phyloP scores from a whole-genome alignment of 2,113 vertebrate genomes.

The Ariopsis seemanni region DNA sequence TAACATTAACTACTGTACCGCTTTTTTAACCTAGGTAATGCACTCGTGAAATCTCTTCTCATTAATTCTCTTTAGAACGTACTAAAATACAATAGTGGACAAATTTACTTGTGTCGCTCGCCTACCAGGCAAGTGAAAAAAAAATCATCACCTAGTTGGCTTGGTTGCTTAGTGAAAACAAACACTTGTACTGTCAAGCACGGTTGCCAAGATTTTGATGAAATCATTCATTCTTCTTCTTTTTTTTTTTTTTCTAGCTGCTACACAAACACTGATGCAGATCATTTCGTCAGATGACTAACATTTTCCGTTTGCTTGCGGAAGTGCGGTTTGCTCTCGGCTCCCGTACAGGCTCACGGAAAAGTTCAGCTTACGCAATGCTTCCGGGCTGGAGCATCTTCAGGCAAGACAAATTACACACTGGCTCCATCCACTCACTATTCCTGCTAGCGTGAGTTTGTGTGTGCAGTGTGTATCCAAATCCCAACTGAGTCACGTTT shows the following conservation, averaged over 20 bases:
- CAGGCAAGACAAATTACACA: constrained; percentile 61
- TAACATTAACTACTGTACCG: no score
- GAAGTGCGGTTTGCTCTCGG: constrained; percentile 40
- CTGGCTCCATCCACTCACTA: constrained; percentile 49
- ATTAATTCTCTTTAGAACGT: neutral
- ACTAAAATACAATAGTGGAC: neutral
- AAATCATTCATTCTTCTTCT: neutral
- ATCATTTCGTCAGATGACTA: constrained; percentile 48
- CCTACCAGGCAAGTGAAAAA: no score
- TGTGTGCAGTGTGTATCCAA: constrained; percentile 20
- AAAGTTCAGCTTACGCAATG: constrained; percentile 51
- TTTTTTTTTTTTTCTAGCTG: constrained; percentile 39
- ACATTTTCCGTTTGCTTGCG: constrained; percentile 52
- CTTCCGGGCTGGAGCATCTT: constrained; percentile 38
- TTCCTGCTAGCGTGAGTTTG: constrained; percentile 27
- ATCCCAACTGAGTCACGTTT: constrained; percentile 20
- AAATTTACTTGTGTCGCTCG: neutral
- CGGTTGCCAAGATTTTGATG: neutral
- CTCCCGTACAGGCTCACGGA: constrained; percentile 45
- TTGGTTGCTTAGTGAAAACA: neutral
- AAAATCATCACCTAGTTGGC: neutral
- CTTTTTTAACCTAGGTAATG: neutral
- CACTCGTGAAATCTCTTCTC: neutral
- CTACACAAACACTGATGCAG: constrained; percentile 27
- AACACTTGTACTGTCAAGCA: neutral